A percentile compares a stretch with the other conserved stretches of the same genome.
Evolutionary conservation across 1,140 invertebrate species (phyloP).

Genomic region (Calephelis virginiensis): DNA sequence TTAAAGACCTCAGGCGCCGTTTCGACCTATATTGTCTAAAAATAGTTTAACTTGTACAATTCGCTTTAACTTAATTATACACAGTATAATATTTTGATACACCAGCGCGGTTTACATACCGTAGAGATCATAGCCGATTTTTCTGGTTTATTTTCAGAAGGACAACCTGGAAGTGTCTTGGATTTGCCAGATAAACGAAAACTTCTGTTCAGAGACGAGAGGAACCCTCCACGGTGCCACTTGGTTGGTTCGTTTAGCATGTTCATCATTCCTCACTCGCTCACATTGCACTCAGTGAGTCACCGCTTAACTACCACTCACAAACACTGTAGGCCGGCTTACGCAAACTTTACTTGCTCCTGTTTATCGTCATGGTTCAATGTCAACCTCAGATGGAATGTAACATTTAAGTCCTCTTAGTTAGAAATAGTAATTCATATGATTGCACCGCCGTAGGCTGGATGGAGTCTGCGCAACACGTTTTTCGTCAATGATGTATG

Average conservation of each 20-base stretch:
- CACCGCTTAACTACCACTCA: slow-evolving; percentile 48
- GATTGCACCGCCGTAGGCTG: slow-evolving; percentile 31
- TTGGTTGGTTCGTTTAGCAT: slow-evolving; percentile 59
- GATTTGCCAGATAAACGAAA: slow-evolving; percentile 56
- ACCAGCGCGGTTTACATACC: slow-evolving; percentile 34
- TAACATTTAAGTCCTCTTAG: background rate
- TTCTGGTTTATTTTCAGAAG: slow-evolving; percentile 47
- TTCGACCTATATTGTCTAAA: slow-evolving; percentile 22
- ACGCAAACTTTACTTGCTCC: slow-evolving; percentile 29
- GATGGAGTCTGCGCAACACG: slow-evolving; percentile 44
- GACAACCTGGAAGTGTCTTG: slow-evolving; percentile 45
- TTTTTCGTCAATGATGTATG: slow-evolving; percentile 30
- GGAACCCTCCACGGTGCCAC: slow-evolving; percentile 68
- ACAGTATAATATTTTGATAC: background rate
- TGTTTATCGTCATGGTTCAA: slow-evolving; percentile 32
- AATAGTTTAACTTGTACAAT: slow-evolving; percentile 20
- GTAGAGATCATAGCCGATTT: slow-evolving; percentile 46
- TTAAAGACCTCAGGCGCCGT: slow-evolving; percentile 17
- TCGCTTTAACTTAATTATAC: slow-evolving; percentile 20
- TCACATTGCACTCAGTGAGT: slow-evolving; percentile 67
- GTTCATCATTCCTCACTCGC: slow-evolving; percentile 64
- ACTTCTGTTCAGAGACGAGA: slow-evolving; percentile 64
- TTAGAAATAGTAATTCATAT: slow-evolving; percentile 27
- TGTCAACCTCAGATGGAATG: slow-evolving; percentile 6
- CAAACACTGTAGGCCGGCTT: slow-evolving; percentile 47